These are phyloP conservation scores for Rhagophthalmus giganteus DNA, from an alignment of 2,888 invertebrate genomes.

Conservation along the genomic window DNA sequence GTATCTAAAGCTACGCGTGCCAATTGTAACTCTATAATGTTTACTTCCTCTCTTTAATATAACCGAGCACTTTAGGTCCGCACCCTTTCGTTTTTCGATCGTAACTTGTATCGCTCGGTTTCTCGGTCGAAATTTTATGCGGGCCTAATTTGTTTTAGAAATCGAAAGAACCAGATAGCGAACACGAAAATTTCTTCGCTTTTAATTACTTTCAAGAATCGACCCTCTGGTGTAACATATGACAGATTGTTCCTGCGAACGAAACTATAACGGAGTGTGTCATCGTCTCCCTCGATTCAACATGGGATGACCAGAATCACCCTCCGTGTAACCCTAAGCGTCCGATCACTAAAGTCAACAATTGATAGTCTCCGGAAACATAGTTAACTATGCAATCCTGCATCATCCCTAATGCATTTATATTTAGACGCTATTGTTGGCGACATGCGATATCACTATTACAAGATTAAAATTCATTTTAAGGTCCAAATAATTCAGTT, in stretches of 20 bases:
- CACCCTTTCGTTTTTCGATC: conserved; percentile 14
- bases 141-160: too few species aligned
- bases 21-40: conserved; percentile 24
- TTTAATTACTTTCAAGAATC: too few species aligned
- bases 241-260: conserved; percentile 26
- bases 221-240: conserved; percentile 22
- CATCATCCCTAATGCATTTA: conserved; percentile 34
- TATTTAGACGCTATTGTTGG: conserved; percentile 24
- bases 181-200: too few species aligned
- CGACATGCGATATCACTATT: conserved; percentile 31
- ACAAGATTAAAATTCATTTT: conserved; percentile 24
- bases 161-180: too few species aligned
- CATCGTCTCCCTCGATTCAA: conserved; percentile 25
- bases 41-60: conserved; percentile 15
- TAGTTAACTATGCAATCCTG: conserved; percentile 32
- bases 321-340: conserved; percentile 36
- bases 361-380: conserved; percentile 33
- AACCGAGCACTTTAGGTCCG: conserved; percentile 8
- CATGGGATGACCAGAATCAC: conserved; percentile 30
- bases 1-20: conserved; percentile 24
- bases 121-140: too few species aligned
- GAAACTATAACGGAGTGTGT: conserved; percentile 17
- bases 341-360: conserved; percentile 35
- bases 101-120: neutral
- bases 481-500: neutral